These are phyloP conservation scores for Trididemnum miniatum DNA, from an alignment of 23 tunicate genomes.

Conservation along the genomic window DNA sequence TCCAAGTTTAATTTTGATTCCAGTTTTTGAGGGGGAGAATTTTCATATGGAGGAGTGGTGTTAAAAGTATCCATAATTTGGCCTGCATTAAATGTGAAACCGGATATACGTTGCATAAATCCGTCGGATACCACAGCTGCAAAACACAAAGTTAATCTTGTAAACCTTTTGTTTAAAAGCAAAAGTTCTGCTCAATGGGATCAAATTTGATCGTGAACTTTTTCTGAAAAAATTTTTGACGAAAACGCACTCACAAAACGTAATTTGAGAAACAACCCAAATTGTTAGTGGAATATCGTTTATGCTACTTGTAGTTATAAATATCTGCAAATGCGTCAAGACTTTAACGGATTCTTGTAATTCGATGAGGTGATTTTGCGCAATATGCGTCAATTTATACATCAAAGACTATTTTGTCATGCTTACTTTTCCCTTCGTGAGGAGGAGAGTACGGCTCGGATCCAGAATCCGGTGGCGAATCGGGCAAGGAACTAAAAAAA, in stretches of 20 bases:
- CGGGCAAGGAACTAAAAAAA: slow-evolving; percentile 73
- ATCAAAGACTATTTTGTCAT: background rate
- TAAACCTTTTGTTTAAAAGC: no score
- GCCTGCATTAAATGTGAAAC: background rate
- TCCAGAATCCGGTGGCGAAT: slow-evolving; percentile 94
- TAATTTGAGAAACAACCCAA: no score
- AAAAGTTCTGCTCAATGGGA: no score
- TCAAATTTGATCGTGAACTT: no score
- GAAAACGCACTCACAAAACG: no score
- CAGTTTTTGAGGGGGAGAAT: slow-evolving; percentile 41
- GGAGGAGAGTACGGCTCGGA: slow-evolving; percentile 82
- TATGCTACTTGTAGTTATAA: no score
- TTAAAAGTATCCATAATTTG: background rate
- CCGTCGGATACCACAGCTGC: no score
- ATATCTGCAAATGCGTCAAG: background rate
- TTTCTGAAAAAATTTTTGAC: no score
- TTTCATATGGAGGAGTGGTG: background rate
- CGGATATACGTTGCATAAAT: background rate
- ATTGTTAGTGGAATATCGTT: no score
- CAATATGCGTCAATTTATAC: background rate
- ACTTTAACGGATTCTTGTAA: no score
- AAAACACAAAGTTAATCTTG: no score
- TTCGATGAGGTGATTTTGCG: no score
- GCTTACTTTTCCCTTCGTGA: slow-evolving; percentile 10
- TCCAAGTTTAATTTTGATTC: background rate